phyloP scores from a whole-genome alignment of 2,797 vertebrate genomes.

The Neosalanx taihuensis region DNA sequence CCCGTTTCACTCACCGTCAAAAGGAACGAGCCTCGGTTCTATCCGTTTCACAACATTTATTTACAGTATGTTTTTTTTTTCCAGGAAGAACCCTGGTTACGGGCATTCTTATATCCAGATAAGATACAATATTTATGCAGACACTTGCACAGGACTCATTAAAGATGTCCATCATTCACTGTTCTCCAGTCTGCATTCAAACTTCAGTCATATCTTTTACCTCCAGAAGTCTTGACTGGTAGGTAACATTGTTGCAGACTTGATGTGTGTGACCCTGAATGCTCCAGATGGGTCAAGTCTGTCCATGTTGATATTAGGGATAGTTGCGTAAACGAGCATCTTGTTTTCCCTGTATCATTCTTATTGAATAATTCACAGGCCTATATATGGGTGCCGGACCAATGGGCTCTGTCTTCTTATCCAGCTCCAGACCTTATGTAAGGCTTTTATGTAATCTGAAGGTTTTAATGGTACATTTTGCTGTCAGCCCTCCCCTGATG shows the following conservation, averaged over 20 bases:
- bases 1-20: slow-evolving; percentile 21
- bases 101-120: neutral
- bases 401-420: slow-evolving; percentile 64
- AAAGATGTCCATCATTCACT: slow-evolving; percentile 45
- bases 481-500: slow-evolving; percentile 37
- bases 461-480: slow-evolving; percentile 52
- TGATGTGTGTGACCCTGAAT: slow-evolving; percentile 53
- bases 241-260: slow-evolving; percentile 58
- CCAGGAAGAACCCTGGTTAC: slow-evolving; percentile 18
- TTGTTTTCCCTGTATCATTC: slow-evolving; percentile 33
- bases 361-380: slow-evolving; percentile 62
- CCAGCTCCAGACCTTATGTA: slow-evolving; percentile 60
- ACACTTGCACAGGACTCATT: slow-evolving; percentile 33
- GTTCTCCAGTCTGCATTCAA: slow-evolving; percentile 19
- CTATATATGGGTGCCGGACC: slow-evolving; percentile 56
- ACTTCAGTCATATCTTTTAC: slow-evolving; percentile 40
- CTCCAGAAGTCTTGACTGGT: slow-evolving; percentile 36
- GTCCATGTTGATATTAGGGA: slow-evolving; percentile 28
- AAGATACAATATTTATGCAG: slow-evolving; percentile 7
- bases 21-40: slow-evolving; percentile 6
- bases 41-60: slow-evolving; percentile 5
- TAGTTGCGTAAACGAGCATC: slow-evolving; percentile 57
- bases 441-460: slow-evolving; percentile 66
- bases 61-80: neutral
- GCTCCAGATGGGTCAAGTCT: slow-evolving; percentile 29